phyloP scores from a whole-genome alignment of 1,140 invertebrate genomes.

The Eriocheir sinensis region DNA sequence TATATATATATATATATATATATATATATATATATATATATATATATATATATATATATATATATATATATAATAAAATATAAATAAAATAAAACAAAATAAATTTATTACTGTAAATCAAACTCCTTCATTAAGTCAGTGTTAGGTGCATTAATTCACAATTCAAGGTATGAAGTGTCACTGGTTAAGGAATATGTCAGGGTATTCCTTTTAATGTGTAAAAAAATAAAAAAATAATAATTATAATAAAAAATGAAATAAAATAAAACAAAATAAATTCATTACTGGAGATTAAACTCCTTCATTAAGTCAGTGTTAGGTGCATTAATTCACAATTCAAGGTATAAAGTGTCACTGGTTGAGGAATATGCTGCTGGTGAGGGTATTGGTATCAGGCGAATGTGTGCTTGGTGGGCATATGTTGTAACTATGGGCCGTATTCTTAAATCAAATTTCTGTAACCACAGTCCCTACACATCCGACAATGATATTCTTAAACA shows the following conservation, averaged over 20 bases:
- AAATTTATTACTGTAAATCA: background rate
- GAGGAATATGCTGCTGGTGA: constrained; percentile 42
- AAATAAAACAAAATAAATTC: too few species aligned
- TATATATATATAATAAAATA: too few species aligned
- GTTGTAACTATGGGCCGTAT: too few species aligned
- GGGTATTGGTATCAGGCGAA: constrained; percentile 38
- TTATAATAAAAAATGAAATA: too few species aligned
- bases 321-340: background rate
- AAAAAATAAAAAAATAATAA: too few species aligned
- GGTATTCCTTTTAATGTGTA: background rate
- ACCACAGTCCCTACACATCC: too few species aligned
- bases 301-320: background rate
- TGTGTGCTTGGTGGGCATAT: background rate
- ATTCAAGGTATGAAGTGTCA: background rate
- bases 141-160: background rate
- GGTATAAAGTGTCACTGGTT: background rate
- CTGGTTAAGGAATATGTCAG: background rate
- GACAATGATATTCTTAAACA: too few species aligned
- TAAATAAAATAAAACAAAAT: too few species aligned
- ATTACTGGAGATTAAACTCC: background rate
- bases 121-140: background rate
- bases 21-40: too few species aligned
- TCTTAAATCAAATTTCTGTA: too few species aligned
- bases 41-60: too few species aligned
- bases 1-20: too few species aligned